Evolutionary conservation across 2,888 invertebrate genomes (phyloP).

Genomic region (Ischnura elegans): DNA sequence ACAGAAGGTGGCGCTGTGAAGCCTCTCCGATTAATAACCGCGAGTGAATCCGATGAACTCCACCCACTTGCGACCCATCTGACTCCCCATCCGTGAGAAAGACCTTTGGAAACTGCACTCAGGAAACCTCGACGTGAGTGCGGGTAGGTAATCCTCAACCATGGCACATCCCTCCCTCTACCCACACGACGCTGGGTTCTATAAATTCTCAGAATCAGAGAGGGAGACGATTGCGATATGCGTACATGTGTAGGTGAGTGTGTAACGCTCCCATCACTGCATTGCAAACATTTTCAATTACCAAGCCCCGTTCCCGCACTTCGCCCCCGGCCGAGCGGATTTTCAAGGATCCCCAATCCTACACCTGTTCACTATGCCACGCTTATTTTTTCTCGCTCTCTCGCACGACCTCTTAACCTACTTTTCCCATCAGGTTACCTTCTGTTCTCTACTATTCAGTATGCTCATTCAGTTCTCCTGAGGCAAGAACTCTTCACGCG

Average conservation of each 20-base stretch:
- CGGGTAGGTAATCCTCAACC: not conserved
- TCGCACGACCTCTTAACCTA: not conserved
- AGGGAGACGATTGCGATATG: not conserved
- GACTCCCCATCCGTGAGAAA: not conserved
- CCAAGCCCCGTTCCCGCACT: not conserved
- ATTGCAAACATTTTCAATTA: conserved; percentile 42
- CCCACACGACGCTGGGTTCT: not conserved
- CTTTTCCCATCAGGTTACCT: not conserved
- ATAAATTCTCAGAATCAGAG: not conserved
- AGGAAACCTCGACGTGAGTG: too few relatives aligned
- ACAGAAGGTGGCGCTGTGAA: not conserved
- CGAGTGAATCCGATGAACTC: not conserved
- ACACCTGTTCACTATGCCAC: not conserved
- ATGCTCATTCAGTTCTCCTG: not conserved
- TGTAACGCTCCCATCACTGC: not conserved
- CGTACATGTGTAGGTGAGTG: not conserved
- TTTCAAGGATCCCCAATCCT: not conserved
- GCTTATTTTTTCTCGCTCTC: not conserved
- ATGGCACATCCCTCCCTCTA: too few relatives aligned
- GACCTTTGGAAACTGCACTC: not conserved
- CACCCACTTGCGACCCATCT: not conserved
- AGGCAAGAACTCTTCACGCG: not conserved
- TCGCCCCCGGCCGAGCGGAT: not conserved
- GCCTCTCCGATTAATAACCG: not conserved
- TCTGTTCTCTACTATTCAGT: not conserved